Conservation (phyloP, 2,797 vertebrate genomes). For the Amphiprion clarkii region DNA sequence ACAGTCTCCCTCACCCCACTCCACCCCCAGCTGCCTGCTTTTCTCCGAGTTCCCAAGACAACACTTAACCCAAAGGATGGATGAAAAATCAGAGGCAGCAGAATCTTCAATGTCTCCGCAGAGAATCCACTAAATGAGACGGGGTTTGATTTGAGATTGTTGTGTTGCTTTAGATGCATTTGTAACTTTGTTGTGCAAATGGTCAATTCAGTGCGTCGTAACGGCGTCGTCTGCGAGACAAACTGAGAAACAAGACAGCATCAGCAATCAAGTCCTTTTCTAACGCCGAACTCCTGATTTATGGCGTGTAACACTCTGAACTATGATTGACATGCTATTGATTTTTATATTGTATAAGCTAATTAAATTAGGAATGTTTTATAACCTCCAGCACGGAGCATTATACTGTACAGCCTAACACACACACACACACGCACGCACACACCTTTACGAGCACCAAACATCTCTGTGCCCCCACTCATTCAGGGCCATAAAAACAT, state of each 20-base stretch:
- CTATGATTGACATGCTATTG: conserved; percentile 74
- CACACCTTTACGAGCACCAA: conserved; percentile 80
- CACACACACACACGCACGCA: conserved; percentile 45
- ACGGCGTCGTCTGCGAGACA: conserved; percentile 43
- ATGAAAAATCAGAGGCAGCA: conserved; percentile 77
- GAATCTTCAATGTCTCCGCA: conserved; percentile 70
- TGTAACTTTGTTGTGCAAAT: conserved; percentile 69
- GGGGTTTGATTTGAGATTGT: conserved; percentile 68
- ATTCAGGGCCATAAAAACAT: conserved; percentile 85
- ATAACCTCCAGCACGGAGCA: conserved; percentile 71
- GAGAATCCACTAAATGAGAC: conserved; percentile 68
- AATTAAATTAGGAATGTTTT: conserved; percentile 85
- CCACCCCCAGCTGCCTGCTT: conserved; percentile 71
- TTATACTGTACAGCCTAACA: conserved; percentile 70
- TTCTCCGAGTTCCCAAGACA: conserved; percentile 81
- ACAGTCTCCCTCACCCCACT: conserved; percentile 74
- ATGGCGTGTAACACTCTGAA: conserved; percentile 51
- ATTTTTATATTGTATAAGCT: conserved; percentile 77
- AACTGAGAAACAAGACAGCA: conserved; percentile 45
- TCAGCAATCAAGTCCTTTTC: conserved; percentile 62
- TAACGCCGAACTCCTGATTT: conserved; percentile 60
- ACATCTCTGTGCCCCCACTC: conserved; percentile 76
- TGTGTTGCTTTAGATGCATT: conserved; percentile 73
- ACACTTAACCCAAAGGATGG: conserved; percentile 82
- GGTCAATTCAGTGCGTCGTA: conserved; percentile 51